Percentiles rank a stretch among this genome's conserved stretches.
These are phyloP conservation scores for Vidua macroura DNA, from an alignment of 2,113 vertebrate genomes.

Conservation along the genomic window DNA sequence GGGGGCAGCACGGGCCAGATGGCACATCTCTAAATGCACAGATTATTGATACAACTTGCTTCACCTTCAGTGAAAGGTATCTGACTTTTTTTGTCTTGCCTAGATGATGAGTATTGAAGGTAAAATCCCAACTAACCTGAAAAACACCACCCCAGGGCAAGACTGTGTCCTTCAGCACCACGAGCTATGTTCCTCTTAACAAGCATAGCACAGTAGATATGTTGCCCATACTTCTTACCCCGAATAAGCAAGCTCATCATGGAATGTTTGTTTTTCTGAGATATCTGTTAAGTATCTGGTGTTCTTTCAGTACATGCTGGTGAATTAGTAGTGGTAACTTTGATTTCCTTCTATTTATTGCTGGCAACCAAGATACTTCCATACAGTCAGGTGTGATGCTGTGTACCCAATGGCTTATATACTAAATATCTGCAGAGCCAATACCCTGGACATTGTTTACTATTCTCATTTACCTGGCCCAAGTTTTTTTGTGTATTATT, in stretches of 20 bases:
- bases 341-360: background rate
- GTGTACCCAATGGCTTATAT: background rate
- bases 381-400: background rate
- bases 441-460: background rate
- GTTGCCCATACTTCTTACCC: background rate
- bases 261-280: background rate
- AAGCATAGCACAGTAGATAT: background rate
- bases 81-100: background rate
- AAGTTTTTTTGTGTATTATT: background rate
- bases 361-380: background rate
- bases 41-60: background rate
- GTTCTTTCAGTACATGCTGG: background rate
- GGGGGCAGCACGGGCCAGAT: rapidly evolving
- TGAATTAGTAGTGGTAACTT: background rate
- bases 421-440: background rate
- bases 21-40: rapidly evolving
- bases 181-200: background rate
- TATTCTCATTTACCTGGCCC: background rate
- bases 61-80: background rate
- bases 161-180: background rate
- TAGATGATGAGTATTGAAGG: background rate
- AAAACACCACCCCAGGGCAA: background rate
- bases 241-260: background rate
- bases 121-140: background rate
- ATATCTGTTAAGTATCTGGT: background rate